phyloP scores from a whole-genome alignment of 2,797 vertebrate species.

The Echeneis naucrates region DNA sequence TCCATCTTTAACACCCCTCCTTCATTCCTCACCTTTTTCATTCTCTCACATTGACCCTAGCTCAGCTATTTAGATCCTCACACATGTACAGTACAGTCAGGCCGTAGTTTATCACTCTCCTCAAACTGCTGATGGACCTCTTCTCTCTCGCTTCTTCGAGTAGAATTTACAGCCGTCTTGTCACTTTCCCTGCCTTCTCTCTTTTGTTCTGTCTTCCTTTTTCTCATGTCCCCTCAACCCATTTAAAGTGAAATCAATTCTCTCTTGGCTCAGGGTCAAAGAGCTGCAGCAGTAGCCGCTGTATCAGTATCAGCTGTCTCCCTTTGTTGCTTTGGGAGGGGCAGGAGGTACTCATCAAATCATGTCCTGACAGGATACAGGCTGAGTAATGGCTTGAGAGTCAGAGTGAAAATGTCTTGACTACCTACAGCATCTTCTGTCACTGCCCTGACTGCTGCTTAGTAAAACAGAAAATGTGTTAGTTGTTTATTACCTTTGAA shows the following conservation, averaged over 20 bases:
- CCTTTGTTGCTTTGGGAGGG: constrained; percentile 49
- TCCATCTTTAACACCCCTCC: neutral
- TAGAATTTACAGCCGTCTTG: constrained; percentile 29
- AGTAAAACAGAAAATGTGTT: neutral
- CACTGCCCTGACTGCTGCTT: neutral
- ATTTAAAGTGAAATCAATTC: constrained; percentile 71
- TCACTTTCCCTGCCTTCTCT: constrained; percentile 9
- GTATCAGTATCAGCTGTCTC: constrained; percentile 51
- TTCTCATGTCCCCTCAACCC: constrained; percentile 42
- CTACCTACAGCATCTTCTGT: constrained; percentile 23
- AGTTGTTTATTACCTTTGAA: neutral
- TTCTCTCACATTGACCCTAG: neutral
- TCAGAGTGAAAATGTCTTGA: constrained; percentile 28
- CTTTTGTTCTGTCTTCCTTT: constrained; percentile 16
- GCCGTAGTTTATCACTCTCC: constrained; percentile 20
- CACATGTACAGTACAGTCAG: constrained; percentile 15
- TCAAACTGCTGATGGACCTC: constrained; percentile 36
- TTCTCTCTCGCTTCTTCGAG: constrained; percentile 10
- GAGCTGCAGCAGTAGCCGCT: constrained; percentile 52
- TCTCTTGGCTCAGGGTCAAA: constrained; percentile 63
- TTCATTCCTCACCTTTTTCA: neutral
- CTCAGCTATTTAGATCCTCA: constrained; percentile 13
- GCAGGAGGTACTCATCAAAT: constrained; percentile 58
- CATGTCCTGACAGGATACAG: constrained; percentile 41
- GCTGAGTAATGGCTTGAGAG: constrained; percentile 35